Percentiles rank a stretch among this genome's conserved stretches.
These are phyloP conservation scores for Caenorhabditis inopinata DNA, from an alignment of 1,140 invertebrate species.

Conservation along the genomic window DNA sequence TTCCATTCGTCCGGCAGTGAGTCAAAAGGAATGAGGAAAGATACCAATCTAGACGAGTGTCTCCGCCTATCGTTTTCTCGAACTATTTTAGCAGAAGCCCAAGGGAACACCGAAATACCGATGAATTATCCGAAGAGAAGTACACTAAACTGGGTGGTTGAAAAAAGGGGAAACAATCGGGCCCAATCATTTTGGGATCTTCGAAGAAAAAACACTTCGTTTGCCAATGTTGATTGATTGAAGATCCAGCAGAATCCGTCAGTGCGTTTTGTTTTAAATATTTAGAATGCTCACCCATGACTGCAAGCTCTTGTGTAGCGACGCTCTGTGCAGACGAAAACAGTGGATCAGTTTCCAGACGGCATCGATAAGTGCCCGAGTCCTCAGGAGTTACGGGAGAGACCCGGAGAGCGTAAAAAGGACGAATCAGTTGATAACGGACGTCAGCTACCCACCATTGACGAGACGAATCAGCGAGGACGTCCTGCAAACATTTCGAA, in stretches of 20 bases:
- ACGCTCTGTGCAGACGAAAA: constrained; percentile 52
- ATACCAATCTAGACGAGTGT: constrained; percentile 29
- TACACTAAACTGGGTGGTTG: constrained; percentile 5
- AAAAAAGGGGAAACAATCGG: too few species aligned
- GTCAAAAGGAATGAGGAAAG: neutral
- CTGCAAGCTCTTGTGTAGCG: constrained; percentile 46
- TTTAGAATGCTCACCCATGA: constrained; percentile 52
- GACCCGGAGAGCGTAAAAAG: constrained; percentile 62
- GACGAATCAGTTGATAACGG: constrained; percentile 53
- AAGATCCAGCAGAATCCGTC: neutral
- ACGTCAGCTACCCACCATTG: constrained; percentile 65
- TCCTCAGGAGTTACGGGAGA: constrained; percentile 58
- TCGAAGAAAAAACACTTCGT: neutral
- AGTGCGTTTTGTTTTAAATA: neutral
- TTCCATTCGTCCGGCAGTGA: neutral
- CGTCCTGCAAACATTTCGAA: constrained; percentile 56
- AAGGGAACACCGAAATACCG: constrained; percentile 18
- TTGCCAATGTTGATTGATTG: neutral
- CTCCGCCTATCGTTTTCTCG: neutral
- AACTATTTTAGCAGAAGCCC: neutral
- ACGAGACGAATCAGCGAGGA: constrained; percentile 52
- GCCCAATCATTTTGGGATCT: constrained; percentile 25
- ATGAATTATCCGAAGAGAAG: constrained; percentile 32
- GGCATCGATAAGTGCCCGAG: constrained; percentile 57
- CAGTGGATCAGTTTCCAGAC: constrained; percentile 61